Evolutionary conservation across 1,140 invertebrate species (phyloP).

Genomic region (Ctenoplectra terminalis): DNA sequence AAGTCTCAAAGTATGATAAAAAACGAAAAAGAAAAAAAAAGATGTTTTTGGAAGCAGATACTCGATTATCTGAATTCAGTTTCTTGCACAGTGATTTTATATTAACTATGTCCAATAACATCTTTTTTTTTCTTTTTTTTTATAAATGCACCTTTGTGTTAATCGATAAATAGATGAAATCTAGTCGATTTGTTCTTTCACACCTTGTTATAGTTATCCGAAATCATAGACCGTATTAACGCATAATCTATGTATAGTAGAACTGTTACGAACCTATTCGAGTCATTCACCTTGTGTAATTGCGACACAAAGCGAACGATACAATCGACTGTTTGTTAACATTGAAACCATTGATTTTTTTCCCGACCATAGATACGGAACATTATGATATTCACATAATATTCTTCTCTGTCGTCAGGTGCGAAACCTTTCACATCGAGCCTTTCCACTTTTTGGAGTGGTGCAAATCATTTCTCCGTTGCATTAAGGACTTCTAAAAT

Average conservation of each 20-base stretch:
- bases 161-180: constrained; percentile 67
- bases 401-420: too few relatives aligned
- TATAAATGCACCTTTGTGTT: constrained; percentile 74
- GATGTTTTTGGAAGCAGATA: too few relatives aligned
- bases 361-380: too few relatives aligned
- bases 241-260: constrained; percentile 29
- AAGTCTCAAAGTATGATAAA: too few relatives aligned
- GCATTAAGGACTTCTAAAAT: too few relatives aligned
- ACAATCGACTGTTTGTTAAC: constrained; percentile 24
- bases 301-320: constrained; percentile 13
- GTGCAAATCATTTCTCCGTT: too few relatives aligned
- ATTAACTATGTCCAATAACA: constrained; percentile 66
- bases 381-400: too few relatives aligned
- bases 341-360: constrained; percentile 14
- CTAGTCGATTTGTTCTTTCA: constrained; percentile 43
- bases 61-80: constrained; percentile 64
- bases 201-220: constrained; percentile 51
- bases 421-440: too few relatives aligned
- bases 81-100: constrained; percentile 59
- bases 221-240: constrained; percentile 28
- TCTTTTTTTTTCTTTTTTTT: constrained; percentile 74
- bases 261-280: constrained; percentile 33
- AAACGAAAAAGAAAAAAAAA: too few relatives aligned
- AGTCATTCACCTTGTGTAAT: too few relatives aligned
- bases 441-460: too few relatives aligned